phyloP scores from a whole-genome alignment of 2,797 vertebrate genomes.

The Enteromius argenteus region DNA sequence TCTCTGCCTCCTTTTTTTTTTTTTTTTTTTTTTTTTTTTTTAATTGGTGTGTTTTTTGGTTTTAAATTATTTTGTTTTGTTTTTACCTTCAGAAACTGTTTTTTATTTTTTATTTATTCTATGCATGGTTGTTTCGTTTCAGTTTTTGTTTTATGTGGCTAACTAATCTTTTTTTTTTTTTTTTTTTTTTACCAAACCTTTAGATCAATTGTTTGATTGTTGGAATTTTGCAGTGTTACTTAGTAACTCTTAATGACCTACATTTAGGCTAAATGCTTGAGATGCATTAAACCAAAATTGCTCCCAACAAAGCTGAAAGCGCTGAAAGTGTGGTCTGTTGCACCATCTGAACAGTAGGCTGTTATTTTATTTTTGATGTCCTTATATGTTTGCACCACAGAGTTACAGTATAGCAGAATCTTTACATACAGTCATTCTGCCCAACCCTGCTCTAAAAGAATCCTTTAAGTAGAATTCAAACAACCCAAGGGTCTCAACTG shows the following conservation, averaged over 20 bases:
- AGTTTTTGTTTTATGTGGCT: not conserved
- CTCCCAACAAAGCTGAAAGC: not conserved
- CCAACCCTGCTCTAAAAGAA: slow-evolving; percentile 1
- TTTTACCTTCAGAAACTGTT: not conserved
- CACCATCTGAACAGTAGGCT: not conserved
- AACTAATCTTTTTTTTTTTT: not conserved
- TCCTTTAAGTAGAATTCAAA: not conserved
- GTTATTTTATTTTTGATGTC: not conserved
- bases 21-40: not conserved
- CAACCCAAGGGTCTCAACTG: not conserved
- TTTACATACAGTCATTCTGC: not conserved
- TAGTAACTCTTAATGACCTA: not conserved
- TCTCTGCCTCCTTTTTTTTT: not conserved
- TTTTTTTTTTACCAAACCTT: not conserved
- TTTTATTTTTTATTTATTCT: not conserved
- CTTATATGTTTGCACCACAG: not conserved
- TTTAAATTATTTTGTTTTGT: not conserved
- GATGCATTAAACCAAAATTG: not conserved
- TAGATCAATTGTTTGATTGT: not conserved
- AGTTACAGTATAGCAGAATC: not conserved
- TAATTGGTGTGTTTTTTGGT: no score
- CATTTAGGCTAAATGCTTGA: not conserved
- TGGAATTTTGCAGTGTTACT: not conserved
- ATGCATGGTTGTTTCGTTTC: not conserved
- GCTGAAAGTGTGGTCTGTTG: not conserved